These are phyloP conservation scores for Paramuricea clavata DNA, from an alignment of 92 coral and sea anemone genomes.

Conservation along the genomic window DNA sequence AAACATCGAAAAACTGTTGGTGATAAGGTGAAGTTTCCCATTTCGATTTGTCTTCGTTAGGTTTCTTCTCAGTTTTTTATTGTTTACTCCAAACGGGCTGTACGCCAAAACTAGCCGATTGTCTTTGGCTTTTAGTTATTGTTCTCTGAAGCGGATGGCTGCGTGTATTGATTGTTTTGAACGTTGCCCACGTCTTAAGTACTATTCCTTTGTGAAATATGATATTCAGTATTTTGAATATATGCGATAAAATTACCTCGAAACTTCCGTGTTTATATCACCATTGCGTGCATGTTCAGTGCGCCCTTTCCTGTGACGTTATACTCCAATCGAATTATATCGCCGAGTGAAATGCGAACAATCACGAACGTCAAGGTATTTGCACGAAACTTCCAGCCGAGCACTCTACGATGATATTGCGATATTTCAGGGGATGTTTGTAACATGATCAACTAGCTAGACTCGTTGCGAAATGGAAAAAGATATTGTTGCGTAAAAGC, in stretches of 20 bases:
- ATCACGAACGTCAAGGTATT: neutral
- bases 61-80: neutral
- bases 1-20: conserved; percentile 30
- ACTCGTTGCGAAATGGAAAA: no score
- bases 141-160: neutral
- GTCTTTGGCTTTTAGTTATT: neutral
- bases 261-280: neutral
- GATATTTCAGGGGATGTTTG: neutral
- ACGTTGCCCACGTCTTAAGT: neutral
- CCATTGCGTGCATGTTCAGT: neutral
- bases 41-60: neutral
- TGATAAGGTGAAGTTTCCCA: conserved; percentile 33
- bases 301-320: conserved; percentile 18
- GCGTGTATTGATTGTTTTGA: neutral
- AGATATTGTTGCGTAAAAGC: no score
- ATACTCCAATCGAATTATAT: neutral
- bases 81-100: neutral
- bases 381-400: neutral
- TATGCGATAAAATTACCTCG: neutral
- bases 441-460: no score
- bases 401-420: neutral
- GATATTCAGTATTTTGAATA: neutral
- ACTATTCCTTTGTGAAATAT: neutral
- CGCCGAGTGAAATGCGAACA: neutral
- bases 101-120: neutral